These are phyloP conservation scores for Pemphredon lugubris DNA, from an alignment of 2,888 invertebrate species.

Conservation along the genomic window DNA sequence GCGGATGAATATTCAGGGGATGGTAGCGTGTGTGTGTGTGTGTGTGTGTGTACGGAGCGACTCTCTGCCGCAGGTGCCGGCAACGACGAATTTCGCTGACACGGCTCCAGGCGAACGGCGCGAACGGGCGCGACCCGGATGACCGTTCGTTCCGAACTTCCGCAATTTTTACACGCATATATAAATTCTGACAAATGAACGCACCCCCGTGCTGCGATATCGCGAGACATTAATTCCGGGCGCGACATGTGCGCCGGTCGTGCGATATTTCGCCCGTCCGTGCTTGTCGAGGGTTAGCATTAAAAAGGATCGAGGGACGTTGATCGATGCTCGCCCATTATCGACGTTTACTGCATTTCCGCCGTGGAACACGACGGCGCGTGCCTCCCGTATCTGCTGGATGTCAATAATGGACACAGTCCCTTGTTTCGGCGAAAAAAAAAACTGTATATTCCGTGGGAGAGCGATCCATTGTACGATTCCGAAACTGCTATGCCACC, in stretches of 20 bases:
- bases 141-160: not conserved
- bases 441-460: conserved; percentile 25
- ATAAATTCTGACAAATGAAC: conserved; percentile 47
- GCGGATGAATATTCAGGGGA: conserved; percentile 51
- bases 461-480: not conserved
- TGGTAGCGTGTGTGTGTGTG: not conserved
- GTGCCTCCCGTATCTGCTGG: conserved; percentile 15
- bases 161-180: conserved; percentile 33
- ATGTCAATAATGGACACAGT: conserved; percentile 41
- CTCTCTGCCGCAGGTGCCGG: conserved; percentile 39
- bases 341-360: conserved; percentile 51
- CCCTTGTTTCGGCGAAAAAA: conserved; percentile 36
- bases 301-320: conserved; percentile 50
- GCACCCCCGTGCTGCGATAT: conserved; percentile 30
- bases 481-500: too few relatives aligned
- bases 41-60: not conserved
- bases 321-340: conserved; percentile 59
- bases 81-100: not conserved
- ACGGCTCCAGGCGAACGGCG: too few relatives aligned
- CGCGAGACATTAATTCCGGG: conserved; percentile 36
- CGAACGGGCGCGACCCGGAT: too few relatives aligned
- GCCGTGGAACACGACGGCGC: conserved; percentile 17
- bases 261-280: conserved; percentile 42
- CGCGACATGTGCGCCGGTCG: conserved; percentile 35
- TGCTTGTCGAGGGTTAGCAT: conserved; percentile 41